Base-by-base conservation (phyloP, 2,888 invertebrate species). In the Cybosia mesomella region DNA sequence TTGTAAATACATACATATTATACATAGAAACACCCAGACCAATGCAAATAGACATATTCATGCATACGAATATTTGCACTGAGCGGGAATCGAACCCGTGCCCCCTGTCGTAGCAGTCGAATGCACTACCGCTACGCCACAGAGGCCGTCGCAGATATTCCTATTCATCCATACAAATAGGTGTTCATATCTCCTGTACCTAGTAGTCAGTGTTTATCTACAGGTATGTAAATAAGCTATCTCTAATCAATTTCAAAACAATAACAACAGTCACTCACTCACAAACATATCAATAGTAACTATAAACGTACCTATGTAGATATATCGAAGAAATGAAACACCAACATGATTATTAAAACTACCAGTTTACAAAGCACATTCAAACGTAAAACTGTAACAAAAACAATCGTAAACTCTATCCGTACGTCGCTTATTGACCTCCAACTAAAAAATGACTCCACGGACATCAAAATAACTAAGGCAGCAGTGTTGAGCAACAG, bases 341-440 rank as follows among this genome's bases (percentile, higher is more conserved):
- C 39, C 22, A 39, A 39, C 22, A 62, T 28, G 28, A 49, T 49
- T 49, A 62, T n/a, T 28, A 24, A 13, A 43, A n/a, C 10, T n/a
- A 22, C 32, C 21, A 21, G 54, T 22, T 53, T 24, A 57, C 7
- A 64, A 22, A 11, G 22, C 63, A 64, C 24, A 24, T 84, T 83
- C 77, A 83, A 85, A 89, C 87, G 85, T 85, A 87, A 88, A 90
- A 85, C 83, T 86, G 87, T 84, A 85, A 88, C 86, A 90, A 92
- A 87, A 93, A 92, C 91, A 91, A 92, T 90, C 92, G 89, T 93
- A 92, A 93, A 93, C 82, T 76, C 79, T 82, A 82, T 82, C 81
- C 83, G 83, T 80, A 80, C 80, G 84, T 63, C 55, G 83, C 90
- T 90, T 91, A 91, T 89, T 92, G 91, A 92, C 92, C 92, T 90